A percentile compares a stretch with the other conserved stretches of the same genome.
Conservation (phyloP, 1,140 invertebrate genomes). For the Lethrus apterus region DNA sequence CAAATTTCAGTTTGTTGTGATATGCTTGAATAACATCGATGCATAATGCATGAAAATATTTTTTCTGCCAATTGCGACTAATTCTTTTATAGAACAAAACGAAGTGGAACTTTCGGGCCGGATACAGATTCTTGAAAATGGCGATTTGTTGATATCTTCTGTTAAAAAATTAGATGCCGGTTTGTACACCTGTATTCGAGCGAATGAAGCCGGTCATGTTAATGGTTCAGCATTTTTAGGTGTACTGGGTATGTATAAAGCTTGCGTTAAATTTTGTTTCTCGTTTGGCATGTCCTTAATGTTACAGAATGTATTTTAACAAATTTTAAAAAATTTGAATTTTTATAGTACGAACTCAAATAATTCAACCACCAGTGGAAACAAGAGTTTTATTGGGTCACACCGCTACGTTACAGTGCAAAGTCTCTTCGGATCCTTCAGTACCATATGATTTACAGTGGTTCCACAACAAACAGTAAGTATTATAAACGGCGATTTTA, state of each 20-base stretch:
- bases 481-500: conserved; percentile 19
- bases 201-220: conserved; percentile 81
- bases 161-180: conserved; percentile 75
- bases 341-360: conserved; percentile 78
- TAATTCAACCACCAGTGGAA: conserved; percentile 84
- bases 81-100: conserved; percentile 43
- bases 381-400: conserved; percentile 82
- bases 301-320: not conserved
- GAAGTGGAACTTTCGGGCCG: conserved; percentile 57
- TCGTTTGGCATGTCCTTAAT: not conserved
- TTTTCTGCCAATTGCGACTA: conserved; percentile 19
- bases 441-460: conserved; percentile 87
- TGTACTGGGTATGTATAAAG: conserved; percentile 64
- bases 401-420: conserved; percentile 85
- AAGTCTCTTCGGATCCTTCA: conserved; percentile 84
- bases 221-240: conserved; percentile 72
- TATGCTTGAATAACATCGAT: conserved; percentile 3
- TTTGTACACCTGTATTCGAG: conserved; percentile 79
- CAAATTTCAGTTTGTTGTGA: not conserved
- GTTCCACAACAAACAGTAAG: conserved; percentile 81
- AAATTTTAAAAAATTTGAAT: conserved; percentile 4
- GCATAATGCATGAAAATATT: not conserved
- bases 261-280: conserved; percentile 1
- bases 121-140: conserved; percentile 75
- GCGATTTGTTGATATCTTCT: conserved; percentile 80